Percentiles rank a stretch among this genome's conserved stretches.
Conservation (phyloP, 1,140 invertebrate species). For the Chrysopa pallens region DNA sequence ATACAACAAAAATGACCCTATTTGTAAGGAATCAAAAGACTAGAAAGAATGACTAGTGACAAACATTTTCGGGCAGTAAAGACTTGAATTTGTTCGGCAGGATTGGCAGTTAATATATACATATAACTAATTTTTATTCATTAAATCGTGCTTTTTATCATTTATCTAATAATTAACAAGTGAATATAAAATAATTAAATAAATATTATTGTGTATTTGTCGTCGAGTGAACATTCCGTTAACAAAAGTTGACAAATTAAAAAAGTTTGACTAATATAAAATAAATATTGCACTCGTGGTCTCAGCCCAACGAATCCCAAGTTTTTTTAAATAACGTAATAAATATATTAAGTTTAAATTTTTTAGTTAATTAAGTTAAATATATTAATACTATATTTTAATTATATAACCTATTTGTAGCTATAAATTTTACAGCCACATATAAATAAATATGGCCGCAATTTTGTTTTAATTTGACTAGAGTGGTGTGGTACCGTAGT, state of each 20-base stretch:
- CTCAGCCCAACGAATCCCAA: background rate
- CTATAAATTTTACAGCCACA: background rate
- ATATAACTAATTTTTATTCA: no score
- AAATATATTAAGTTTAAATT: background rate
- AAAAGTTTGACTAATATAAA: background rate
- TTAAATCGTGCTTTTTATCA: no score
- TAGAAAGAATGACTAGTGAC: no score
- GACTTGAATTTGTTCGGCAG: no score
- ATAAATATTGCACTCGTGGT: background rate
- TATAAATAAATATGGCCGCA: background rate
- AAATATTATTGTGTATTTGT: no score
- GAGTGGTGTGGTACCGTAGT: slow-evolving; percentile 17
- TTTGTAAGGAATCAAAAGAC: no score
- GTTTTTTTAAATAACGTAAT: background rate
- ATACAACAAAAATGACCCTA: no score
- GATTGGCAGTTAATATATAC: no score
- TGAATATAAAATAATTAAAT: no score
- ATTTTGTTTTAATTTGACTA: slow-evolving; percentile 22
- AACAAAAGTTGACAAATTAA: background rate
- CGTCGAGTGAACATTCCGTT: no score
- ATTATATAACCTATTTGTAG: background rate
- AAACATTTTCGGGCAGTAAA: no score
- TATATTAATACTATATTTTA: background rate
- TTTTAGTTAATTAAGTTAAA: background rate
- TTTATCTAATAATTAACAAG: no score